A percentile compares a stretch with the other conserved stretches of the same genome.
Conservation (phyloP, 2,888 invertebrate species). For the Ditylenchus weischeri region DNA sequence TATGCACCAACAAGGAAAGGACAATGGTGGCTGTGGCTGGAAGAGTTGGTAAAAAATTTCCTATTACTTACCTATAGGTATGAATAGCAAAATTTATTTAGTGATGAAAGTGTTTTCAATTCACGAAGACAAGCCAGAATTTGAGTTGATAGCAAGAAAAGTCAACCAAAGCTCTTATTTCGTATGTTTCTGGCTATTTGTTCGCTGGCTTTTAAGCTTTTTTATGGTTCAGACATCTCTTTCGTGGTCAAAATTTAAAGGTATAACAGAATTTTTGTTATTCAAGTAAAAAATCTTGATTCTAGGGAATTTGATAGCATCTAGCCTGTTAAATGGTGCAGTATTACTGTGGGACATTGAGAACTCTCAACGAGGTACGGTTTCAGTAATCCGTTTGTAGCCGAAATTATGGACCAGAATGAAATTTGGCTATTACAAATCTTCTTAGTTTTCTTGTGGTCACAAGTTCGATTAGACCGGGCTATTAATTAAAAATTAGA, state of each 20-base stretch:
- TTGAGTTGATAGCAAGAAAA: conserved; percentile 18
- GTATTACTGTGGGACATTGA: conserved; percentile 31
- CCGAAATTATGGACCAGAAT: too few relatives aligned
- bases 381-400: too few relatives aligned
- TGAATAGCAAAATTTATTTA: conserved; percentile 9
- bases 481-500: too few relatives aligned
- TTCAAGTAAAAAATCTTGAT: too few relatives aligned
- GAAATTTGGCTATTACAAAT: too few relatives aligned
- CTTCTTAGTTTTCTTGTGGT: too few relatives aligned
- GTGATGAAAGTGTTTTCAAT: conserved; percentile 34
- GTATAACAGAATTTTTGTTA: not conserved
- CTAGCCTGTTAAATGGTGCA: conserved; percentile 30
- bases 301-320: conserved; percentile 34
- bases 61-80: not conserved
- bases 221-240: too few relatives aligned
- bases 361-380: conserved; percentile 12
- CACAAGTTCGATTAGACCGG: too few relatives aligned
- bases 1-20: conserved; percentile 29
- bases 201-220: conserved; percentile 26
- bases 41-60: conserved; percentile 23
- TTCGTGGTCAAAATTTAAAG: too few relatives aligned
- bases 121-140: conserved; percentile 22
- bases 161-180: conserved; percentile 20
- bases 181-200: conserved; percentile 36
- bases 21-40: conserved; percentile 31